Percentiles rank a stretch among this genome's conserved stretches.
These are phyloP conservation scores for Diplodus puntazzo DNA, from an alignment of 2,797 vertebrate species.

Conservation along the genomic window DNA sequence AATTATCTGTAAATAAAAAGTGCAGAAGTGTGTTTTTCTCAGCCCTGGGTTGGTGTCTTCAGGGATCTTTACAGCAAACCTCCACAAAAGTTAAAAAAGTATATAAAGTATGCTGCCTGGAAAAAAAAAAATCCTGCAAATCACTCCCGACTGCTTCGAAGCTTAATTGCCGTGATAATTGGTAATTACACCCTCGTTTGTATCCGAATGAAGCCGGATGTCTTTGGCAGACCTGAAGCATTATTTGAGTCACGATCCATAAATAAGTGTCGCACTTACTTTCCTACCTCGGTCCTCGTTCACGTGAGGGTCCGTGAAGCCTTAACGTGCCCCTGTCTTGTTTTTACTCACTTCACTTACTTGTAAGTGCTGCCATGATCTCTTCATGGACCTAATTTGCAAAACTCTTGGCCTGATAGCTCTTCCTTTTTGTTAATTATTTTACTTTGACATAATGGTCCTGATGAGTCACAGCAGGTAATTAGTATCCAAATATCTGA, in stretches of 20 bases:
- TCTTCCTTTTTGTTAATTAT: too few species aligned
- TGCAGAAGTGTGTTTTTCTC: neutral
- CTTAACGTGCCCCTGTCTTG: neutral
- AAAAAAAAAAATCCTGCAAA: neutral
- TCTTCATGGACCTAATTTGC: neutral
- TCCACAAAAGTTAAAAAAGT: neutral
- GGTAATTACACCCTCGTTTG: neutral
- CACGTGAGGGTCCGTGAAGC: constrained; percentile 1
- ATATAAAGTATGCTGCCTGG: neutral
- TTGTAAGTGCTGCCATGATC: neutral
- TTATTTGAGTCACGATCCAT: neutral
- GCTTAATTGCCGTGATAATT: neutral
- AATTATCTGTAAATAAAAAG: too few species aligned
- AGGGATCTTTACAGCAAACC: neutral
- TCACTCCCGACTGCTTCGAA: neutral
- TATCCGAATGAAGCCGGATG: constrained; percentile 12
- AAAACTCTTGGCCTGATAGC: too few species aligned
- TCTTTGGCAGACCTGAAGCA: constrained; percentile 4
- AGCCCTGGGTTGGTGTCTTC: neutral
- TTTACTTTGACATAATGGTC: too few species aligned
- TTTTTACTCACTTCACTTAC: constrained; percentile 7
- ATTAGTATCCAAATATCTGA: too few species aligned
- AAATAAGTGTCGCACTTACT: neutral
- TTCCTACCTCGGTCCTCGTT: neutral
- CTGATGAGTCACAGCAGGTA: too few species aligned